Evolutionary conservation across 2,797 vertebrate species (phyloP), one percentile per base, ranked within the genome.

Genomic region (Gobio occitaniae): DNA sequence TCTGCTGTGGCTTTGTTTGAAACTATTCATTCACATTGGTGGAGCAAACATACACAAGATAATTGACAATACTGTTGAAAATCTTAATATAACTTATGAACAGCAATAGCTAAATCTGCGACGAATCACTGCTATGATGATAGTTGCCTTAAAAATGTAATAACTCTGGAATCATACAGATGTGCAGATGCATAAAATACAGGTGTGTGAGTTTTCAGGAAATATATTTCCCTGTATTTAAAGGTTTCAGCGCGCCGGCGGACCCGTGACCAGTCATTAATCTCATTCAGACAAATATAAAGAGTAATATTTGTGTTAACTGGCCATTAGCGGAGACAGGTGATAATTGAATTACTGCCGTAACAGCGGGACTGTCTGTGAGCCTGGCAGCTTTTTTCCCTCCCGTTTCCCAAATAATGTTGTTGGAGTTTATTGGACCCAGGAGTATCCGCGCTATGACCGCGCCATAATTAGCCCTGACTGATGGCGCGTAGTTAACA

Each of bases 401-500:
- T 77, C 89, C 89, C 88, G 85, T 91, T 92, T 90, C 81, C 86
- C 89, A 89, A 88, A 88, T 94, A 94, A 95, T 95, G 94, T 93
- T 89, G 91, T 90, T 77, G 92, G 92, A 89, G 90, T 91, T 90
- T 87, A 92, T 84, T 92, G 91, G 94, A 93, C 94, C 91, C 91
- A 88, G 88, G 92, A 93, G 93, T 94, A 87, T 65, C 29, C 90
- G 85, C 90, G 93, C 92, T 92, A 93, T 93, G 94, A 93, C 93
- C 90, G 93, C 93, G 93, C 94, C 90, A 87, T 97, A 97, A 98
- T 97, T 97, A 97, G 93, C 90, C 94, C 94, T 96, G 95, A 98
- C 97, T 97, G 97, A 97, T 97, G 96, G 94, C 93, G 94, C 91
- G 93, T 95, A 94, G 95, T 96, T 96, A 94, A 93, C 92, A 95